Evolutionary conservation across 1,140 invertebrate genomes (phyloP).

Genomic region (Mylabris phalerata): DNA sequence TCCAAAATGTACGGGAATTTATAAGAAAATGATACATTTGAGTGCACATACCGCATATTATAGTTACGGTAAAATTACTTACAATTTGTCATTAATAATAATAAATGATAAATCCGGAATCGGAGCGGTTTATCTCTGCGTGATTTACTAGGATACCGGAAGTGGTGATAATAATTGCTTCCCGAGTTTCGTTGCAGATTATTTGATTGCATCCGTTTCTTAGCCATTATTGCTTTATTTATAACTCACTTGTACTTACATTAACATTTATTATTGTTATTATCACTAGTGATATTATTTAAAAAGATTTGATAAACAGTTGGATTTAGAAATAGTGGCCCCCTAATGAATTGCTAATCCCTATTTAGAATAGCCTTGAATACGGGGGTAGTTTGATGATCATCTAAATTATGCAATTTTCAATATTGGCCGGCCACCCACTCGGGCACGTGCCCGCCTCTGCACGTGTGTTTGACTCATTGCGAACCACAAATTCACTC

Average conservation of each 20-base stretch:
- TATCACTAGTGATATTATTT: neutral
- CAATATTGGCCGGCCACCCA: slow-evolving; percentile 45
- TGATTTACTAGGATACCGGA: slow-evolving; percentile 24
- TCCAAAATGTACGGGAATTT: too few relatives aligned
- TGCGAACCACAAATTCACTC: slow-evolving; percentile 43
- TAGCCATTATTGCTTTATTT: slow-evolving; percentile 5
- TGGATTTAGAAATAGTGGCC: too few relatives aligned
- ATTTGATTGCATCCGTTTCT: slow-evolving; percentile 18
- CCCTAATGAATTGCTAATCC: slow-evolving; percentile 39
- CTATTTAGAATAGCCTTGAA: slow-evolving; percentile 20
- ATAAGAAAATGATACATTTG: too few relatives aligned
- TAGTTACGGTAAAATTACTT: neutral
- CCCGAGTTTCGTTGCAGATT: slow-evolving; percentile 19
- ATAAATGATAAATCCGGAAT: slow-evolving; percentile 14
- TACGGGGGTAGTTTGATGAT: slow-evolving; percentile 38
- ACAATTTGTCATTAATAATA: slow-evolving; percentile 15
- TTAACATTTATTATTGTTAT: slow-evolving; percentile 3
- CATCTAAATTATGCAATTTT: slow-evolving; percentile 45
- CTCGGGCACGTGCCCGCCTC: slow-evolving; percentile 42
- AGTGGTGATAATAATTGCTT: slow-evolving; percentile 24
- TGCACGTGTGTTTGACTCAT: slow-evolving; percentile 45
- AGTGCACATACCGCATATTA: too few relatives aligned
- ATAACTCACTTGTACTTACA: neutral
- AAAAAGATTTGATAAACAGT: neutral
- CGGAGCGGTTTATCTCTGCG: slow-evolving; percentile 9